Evolutionary conservation across 1,140 invertebrate genomes (phyloP).

Genomic region (Reticulitermes speratus): DNA sequence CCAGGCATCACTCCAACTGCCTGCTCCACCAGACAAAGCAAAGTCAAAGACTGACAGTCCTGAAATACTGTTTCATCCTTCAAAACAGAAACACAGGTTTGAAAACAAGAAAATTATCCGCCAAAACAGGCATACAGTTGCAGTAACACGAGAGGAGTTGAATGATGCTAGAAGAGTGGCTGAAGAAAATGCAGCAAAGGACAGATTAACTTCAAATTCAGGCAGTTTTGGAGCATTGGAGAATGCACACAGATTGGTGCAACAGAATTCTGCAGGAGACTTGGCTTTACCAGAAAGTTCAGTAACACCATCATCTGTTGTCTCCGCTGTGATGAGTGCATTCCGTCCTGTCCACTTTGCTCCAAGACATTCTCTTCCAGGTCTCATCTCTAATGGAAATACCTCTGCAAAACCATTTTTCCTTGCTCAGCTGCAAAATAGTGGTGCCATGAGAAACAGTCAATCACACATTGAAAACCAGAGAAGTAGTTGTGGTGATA

Average conservation of each 20-base stretch:
- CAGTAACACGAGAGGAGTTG: slow-evolving; percentile 75
- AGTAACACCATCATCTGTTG: not conserved
- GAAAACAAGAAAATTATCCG: slow-evolving; percentile 39
- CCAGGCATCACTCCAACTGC: slow-evolving; percentile 63
- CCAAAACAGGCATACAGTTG: slow-evolving; percentile 71
- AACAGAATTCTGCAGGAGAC: slow-evolving; percentile 24
- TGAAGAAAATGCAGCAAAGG: slow-evolving; percentile 49
- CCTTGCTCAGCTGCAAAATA: slow-evolving; percentile 38
- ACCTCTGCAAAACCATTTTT: slow-evolving; percentile 48
- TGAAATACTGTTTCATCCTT: slow-evolving; percentile 22
- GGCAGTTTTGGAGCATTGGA: not conserved
- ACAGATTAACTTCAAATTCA: not conserved
- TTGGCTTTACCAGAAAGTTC: not conserved
- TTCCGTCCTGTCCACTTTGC: slow-evolving; percentile 30
- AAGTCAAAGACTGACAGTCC: slow-evolving; percentile 29
- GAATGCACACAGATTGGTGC: not conserved
- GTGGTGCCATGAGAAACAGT: slow-evolving; percentile 38
- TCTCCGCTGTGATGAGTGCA: slow-evolving; percentile 10
- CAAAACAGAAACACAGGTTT: not conserved
- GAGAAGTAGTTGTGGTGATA: slow-evolving; percentile 9
- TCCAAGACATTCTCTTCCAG: slow-evolving; percentile 20
- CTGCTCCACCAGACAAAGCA: slow-evolving; percentile 35
- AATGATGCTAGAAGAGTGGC: slow-evolving; percentile 71
- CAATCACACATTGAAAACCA: slow-evolving; percentile 23
- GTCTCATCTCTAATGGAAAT: slow-evolving; percentile 42